Percentiles rank a stretch among this genome's conserved stretches.
phyloP scores from a whole-genome alignment of 2,888 invertebrate species.

The Mystacides longicornis region DNA sequence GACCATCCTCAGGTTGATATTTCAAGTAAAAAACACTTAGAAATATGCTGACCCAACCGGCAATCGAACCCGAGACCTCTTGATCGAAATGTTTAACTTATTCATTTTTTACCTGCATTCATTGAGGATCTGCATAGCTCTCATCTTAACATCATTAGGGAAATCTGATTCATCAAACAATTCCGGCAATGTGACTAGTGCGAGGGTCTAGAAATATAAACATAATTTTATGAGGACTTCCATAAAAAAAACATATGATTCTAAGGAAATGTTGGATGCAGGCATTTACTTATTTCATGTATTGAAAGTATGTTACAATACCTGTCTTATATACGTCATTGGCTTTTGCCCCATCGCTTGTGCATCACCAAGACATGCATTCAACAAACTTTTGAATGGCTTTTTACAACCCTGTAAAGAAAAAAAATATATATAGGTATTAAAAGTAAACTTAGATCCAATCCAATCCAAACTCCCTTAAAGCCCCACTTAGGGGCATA shows the following conservation, averaged over 20 bases:
- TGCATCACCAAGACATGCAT: slow-evolving; percentile 97
- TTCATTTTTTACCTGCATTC: slow-evolving; percentile 57
- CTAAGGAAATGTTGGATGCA: background rate
- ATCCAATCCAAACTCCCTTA: too few species aligned
- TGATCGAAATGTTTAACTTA: too few species aligned
- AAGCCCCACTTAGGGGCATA: too few species aligned
- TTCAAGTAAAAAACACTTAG: too few species aligned
- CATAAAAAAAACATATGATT: background rate
- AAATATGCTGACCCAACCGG: too few species aligned
- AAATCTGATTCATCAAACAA: slow-evolving; percentile 62
- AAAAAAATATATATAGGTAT: background rate
- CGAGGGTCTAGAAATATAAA: slow-evolving; percentile 58
- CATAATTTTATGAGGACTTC: background rate
- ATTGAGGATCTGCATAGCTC: slow-evolving; percentile 58
- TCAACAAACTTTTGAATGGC: slow-evolving; percentile 88
- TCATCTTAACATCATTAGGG: slow-evolving; percentile 76
- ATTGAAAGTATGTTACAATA: slow-evolving; percentile 30
- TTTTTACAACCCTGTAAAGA: slow-evolving; percentile 69
- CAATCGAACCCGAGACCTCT: background rate
- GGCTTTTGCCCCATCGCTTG: slow-evolving; percentile 97
- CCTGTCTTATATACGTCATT: slow-evolving; percentile 94
- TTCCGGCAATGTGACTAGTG: slow-evolving; percentile 66
- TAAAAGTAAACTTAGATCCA: too few species aligned
- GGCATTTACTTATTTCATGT: too few species aligned
- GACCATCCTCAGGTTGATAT: too few species aligned